These are phyloP conservation scores for Cyclura pinguis DNA, from an alignment of 2,797 vertebrate species.

Conservation along the genomic window DNA sequence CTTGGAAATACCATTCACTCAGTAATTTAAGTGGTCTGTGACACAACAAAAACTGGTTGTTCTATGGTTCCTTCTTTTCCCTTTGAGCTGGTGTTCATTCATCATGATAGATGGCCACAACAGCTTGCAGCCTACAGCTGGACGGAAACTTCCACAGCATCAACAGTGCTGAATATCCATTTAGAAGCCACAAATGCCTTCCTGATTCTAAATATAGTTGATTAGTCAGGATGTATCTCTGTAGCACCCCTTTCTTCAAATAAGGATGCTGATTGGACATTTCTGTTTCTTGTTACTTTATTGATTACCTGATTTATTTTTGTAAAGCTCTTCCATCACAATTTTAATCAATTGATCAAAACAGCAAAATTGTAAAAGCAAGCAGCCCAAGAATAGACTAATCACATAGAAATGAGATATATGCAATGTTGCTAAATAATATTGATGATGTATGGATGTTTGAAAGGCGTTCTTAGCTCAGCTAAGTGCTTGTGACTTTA, in stretches of 20 bases:
- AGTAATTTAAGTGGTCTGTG: not conserved
- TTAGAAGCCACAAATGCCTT: not conserved
- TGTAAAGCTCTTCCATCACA: not conserved
- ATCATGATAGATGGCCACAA: not conserved
- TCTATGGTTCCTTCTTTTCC: not conserved
- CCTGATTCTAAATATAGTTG: not conserved
- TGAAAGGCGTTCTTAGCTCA: not conserved
- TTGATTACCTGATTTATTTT: not conserved
- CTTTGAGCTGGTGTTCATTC: not conserved
- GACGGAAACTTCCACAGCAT: not conserved
- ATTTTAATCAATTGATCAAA: conserved; percentile 11
- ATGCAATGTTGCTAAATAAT: not conserved
- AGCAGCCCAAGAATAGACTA: not conserved
- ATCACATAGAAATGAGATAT: not conserved
- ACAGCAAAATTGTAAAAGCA: not conserved
- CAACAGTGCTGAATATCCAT: not conserved
- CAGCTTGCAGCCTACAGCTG: not conserved
- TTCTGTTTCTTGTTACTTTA: not conserved
- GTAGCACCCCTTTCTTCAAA: not conserved
- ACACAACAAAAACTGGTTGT: not conserved
- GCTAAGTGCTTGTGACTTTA: not conserved
- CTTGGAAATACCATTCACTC: not conserved
- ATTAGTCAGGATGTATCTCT: not conserved
- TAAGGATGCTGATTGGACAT: not conserved
- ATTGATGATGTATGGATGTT: not conserved